Evolutionary conservation across 2,888 invertebrate genomes (phyloP), one percentile per base, ranked within the genome.

Genomic region (Xylota sylvarum): DNA sequence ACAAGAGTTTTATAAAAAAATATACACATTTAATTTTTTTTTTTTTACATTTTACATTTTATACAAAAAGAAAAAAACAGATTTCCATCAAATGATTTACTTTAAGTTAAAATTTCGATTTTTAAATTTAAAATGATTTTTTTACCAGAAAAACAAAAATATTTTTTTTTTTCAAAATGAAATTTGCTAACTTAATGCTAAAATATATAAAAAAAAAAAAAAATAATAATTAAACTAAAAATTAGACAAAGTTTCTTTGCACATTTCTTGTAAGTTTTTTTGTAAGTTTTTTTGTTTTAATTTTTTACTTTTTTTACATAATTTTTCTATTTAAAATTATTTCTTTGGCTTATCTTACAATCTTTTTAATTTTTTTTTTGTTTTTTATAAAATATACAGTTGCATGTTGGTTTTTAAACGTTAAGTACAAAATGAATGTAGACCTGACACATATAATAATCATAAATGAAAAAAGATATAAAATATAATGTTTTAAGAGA

Each of bases 291-390:
- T n/a, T 55, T 70, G 58, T n/a, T n/a, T n/a, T n/a, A n/a, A n/a
- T n/a, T n/a, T n/a, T n/a, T n/a, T n/a, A n/a, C n/a, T n/a, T 65
- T 78, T 73, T 77, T 77, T 82, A 73, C 52, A 86, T 78, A 86
- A 82, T 78, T 86, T 82, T 78, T 82, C 86, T 86, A 86, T 86
- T 88, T 88, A 81, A 88, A 89, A 84, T 88, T 85, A 88, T 89
- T 90, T 91, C 91, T 92, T 92, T 92, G 92, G 92, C 92, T 92
- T 92, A 92, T 91, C 92, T 92, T 92, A 92, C 88, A 89, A 88
- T 88, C 88, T 88, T 89, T 88, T 67, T 69, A n/a, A n/a, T n/a
- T n/a, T n/a, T n/a, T n/a, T n/a, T n/a, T n/a, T n/a, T n/a, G n/a
- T 72, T 48, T 46, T 72, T 89, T 88, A 88, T 89, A 70, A 65